A percentile compares a stretch with the other conserved stretches of the same genome.
phyloP scores from a whole-genome alignment of 2,888 invertebrate genomes.

The Yponomeuta cagnagella region DNA sequence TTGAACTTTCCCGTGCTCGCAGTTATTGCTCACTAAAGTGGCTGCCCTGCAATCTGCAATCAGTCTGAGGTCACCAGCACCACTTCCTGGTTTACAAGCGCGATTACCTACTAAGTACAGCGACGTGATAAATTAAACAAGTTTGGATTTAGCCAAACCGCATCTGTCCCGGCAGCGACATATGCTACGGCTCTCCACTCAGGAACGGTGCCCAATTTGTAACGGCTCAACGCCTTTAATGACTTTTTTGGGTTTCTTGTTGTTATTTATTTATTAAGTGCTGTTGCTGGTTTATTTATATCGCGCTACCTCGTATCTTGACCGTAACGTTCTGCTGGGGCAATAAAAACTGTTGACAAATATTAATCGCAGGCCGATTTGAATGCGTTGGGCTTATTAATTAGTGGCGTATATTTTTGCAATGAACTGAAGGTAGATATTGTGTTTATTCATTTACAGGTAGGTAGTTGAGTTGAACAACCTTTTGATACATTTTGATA shows the following conservation, averaged over 20 bases:
- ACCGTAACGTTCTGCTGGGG: constrained; percentile 20
- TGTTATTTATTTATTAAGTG: constrained; percentile 33
- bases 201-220: constrained; percentile 37
- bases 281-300: constrained; percentile 32
- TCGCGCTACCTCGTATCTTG: constrained; percentile 27
- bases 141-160: constrained; percentile 12
- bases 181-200: constrained; percentile 23
- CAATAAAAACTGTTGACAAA: constrained; percentile 6
- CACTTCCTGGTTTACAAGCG: background rate
- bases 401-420: background rate
- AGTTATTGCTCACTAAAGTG: too few species aligned
- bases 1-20: too few species aligned
- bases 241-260: constrained; percentile 37
- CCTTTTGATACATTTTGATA: too few species aligned
- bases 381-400: background rate
- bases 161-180: constrained; percentile 6
- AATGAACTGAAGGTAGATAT: too few species aligned
- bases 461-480: too few species aligned
- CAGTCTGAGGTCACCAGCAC: background rate
- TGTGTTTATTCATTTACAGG: too few species aligned
- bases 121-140: constrained; percentile 10
- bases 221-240: constrained; percentile 37
- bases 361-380: background rate
- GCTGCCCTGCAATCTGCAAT: background rate
- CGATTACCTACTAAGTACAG: background rate